These are phyloP conservation scores for Tachuris rubrigastra DNA, from an alignment of 2,113 vertebrate genomes.

Conservation along the genomic window DNA sequence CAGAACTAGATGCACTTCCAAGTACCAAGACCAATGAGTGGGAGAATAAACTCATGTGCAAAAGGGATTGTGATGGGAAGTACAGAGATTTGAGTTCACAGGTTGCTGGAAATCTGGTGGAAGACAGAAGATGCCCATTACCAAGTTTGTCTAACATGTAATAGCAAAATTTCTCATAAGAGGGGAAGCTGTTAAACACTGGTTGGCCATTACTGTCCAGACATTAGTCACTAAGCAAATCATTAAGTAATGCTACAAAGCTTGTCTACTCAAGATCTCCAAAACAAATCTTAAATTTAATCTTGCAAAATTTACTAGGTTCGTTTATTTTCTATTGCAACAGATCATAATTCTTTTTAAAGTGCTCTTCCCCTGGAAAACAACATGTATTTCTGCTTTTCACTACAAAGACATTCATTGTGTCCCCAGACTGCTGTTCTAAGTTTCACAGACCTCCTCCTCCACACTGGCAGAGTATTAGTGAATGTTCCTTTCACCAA, in stretches of 20 bases:
- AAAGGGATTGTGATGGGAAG: background rate
- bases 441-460: slow-evolving; percentile 11
- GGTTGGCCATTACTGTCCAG: background rate
- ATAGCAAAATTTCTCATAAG: background rate
- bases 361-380: background rate
- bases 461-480: slow-evolving; percentile 12
- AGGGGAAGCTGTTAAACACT: background rate
- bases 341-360: background rate
- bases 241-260: background rate
- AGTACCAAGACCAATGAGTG: background rate
- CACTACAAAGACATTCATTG: slow-evolving; percentile 36
- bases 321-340: background rate
- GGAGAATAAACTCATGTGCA: background rate
- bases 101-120: background rate
- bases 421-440: background rate
- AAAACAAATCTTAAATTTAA: background rate
- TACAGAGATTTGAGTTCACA: background rate
- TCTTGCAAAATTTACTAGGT: background rate
- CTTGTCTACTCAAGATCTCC: background rate
- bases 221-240: background rate
- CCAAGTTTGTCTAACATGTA: background rate
- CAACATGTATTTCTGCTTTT: background rate
- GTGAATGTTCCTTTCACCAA: slow-evolving; percentile 33
- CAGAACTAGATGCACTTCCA: background rate
- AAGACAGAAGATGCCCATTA: background rate